These are phyloP conservation scores for Heliangelus exortis DNA, from an alignment of 2,797 vertebrate species.

Conservation along the genomic window DNA sequence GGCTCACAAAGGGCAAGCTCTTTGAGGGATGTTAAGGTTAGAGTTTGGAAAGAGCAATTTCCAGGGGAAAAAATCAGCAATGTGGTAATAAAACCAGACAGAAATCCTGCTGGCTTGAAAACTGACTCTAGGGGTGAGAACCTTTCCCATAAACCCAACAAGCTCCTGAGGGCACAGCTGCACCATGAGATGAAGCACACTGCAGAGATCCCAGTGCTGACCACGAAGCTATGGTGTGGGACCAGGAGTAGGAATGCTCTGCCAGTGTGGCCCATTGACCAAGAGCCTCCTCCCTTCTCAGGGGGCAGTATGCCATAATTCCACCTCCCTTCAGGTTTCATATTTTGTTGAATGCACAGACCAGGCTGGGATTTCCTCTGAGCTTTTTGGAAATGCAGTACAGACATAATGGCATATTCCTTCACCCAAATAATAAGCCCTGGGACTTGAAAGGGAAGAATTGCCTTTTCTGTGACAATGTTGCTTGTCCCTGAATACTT, in stretches of 20 bases:
- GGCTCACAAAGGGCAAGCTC: background rate
- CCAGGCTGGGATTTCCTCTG: background rate
- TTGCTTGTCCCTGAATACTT: background rate
- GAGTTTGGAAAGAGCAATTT: slow-evolving; percentile 17
- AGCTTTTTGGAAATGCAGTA: background rate
- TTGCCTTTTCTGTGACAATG: background rate
- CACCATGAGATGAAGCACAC: background rate
- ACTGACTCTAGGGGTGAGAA: background rate
- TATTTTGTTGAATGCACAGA: background rate
- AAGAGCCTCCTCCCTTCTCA: background rate
- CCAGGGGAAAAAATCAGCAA: background rate
- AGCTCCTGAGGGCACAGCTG: background rate
- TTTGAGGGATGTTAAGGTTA: slow-evolving; percentile 8
- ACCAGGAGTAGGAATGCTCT: background rate
- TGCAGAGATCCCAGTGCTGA: background rate
- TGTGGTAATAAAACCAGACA: background rate
- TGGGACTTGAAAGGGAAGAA: background rate
- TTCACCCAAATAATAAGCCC: background rate
- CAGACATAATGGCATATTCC: background rate
- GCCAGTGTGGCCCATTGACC: background rate
- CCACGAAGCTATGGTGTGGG: background rate
- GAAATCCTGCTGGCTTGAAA: background rate
- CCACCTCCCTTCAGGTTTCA: background rate
- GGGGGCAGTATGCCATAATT: background rate
- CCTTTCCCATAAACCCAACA: background rate